These are phyloP conservation scores for Hymenopus coronatus DNA, from an alignment of 2,888 invertebrate species.

Conservation along the genomic window DNA sequence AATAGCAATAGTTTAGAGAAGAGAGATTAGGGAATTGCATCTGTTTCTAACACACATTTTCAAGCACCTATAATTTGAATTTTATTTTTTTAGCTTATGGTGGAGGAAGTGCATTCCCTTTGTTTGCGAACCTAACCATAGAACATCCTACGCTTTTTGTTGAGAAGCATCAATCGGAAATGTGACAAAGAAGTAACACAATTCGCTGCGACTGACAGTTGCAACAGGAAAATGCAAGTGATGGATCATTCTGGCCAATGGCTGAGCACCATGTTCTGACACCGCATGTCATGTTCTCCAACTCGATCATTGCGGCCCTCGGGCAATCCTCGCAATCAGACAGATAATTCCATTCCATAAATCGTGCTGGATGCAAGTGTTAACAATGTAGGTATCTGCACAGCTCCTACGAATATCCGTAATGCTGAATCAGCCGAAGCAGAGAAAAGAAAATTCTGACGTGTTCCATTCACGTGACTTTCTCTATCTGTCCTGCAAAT, in stretches of 20 bases:
- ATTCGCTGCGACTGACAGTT: background rate
- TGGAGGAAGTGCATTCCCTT: too few relatives aligned
- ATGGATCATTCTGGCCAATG: background rate
- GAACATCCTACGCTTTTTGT: background rate
- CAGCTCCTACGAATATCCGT: background rate
- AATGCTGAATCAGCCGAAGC: background rate
- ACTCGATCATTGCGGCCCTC: background rate
- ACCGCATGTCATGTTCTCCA: background rate
- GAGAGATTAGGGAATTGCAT: too few relatives aligned
- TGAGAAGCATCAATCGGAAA: background rate
- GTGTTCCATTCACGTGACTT: too few relatives aligned
- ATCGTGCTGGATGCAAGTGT: background rate
- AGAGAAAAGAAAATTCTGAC: background rate
- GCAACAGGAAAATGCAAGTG: background rate
- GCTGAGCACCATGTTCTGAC: background rate
- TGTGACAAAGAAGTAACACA: background rate
- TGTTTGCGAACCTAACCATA: background rate
- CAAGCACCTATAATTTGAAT: too few relatives aligned
- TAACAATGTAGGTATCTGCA: background rate
- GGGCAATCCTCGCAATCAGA: background rate
- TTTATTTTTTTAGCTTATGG: too few relatives aligned
- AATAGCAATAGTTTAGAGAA: too few relatives aligned
- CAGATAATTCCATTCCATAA: background rate
- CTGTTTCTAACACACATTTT: too few relatives aligned
- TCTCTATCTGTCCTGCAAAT: too few relatives aligned